Percentiles rank a stretch among this genome's conserved stretches.
Conservation (phyloP, 2,797 vertebrate genomes). For the Vespertilio murinus region DNA sequence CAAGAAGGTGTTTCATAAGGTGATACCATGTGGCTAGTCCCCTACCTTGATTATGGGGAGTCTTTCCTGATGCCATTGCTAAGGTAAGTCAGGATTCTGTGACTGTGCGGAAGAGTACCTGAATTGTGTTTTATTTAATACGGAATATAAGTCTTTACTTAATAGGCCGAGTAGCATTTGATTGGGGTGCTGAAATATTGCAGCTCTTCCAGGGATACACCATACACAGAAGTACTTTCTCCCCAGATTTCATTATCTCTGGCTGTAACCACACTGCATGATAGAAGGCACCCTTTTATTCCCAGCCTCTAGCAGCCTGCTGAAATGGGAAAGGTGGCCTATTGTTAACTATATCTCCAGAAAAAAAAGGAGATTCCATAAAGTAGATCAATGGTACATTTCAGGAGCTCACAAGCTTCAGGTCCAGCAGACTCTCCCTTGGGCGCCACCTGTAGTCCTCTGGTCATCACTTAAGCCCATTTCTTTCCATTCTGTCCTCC, state of each 20-base stretch:
- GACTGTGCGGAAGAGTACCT: not conserved
- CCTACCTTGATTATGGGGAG: not conserved
- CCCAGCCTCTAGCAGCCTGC: constrained; percentile 60
- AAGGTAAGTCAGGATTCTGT: not conserved
- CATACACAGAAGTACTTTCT: constrained; percentile 1
- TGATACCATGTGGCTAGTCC: not conserved
- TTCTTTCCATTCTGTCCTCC: constrained; percentile 44
- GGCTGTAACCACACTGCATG: constrained; percentile 40
- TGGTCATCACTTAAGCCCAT: constrained; percentile 62
- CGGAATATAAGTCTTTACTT: not conserved
- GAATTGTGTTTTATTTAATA: not conserved
- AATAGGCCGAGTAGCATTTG: not conserved
- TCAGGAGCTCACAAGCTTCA: constrained; percentile 39
- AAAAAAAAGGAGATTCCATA: constrained; percentile 54
- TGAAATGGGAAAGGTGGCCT: constrained; percentile 63
- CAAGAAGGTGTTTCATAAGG: not conserved
- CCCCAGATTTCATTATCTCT: constrained; percentile 69
- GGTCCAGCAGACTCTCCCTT: not conserved
- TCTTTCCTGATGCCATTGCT: not conserved
- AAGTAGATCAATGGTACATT: constrained; percentile 65
- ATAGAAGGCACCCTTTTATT: constrained; percentile 52
- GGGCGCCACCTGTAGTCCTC: constrained; percentile 10
- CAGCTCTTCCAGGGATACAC: constrained; percentile 27
- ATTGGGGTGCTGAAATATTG: constrained; percentile 18
- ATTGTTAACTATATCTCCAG: constrained; percentile 65